Base-by-base conservation (phyloP, 2,113 vertebrate species). In the Cinclus cinclus region DNA sequence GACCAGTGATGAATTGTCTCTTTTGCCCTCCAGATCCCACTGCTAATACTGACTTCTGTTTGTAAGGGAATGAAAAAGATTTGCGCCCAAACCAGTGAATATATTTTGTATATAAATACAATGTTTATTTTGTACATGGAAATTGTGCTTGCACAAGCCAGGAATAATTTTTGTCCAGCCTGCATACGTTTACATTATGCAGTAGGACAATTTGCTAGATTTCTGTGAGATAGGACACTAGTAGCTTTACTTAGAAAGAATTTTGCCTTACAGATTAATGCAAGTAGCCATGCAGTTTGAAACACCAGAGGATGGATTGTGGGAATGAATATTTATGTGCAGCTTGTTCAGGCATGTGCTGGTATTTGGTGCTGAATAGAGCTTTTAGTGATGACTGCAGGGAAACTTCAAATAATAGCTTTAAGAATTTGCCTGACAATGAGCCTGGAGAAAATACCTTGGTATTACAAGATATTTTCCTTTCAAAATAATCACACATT, bases 401-500 rank as follows among this genome's bases (percentile, higher is more conserved):
- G 73, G 64, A 73, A 90, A 86, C 73, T 96, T 89, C 56, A 95
- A 87, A 83, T 47, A 86, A 60, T 31, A 94, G 55, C 75, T 94
- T 92, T 69, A 88, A 94, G 69, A 91, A 65, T 83, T 56, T 92
- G 47, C 50, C 44, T 93, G 65, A 93, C 83, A 93, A 92, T 52
- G 37, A 95, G n/a, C 33, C 41, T 84, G 52, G 28, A 97, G 71
- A 93, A 95, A 95, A 91, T 86, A 94, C 68, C 55, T 60, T 86
- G 53, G 37, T 59, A 88, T 95, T 96, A 84, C 12, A 84, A 67
- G 65, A 46, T 68, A 79, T 92, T 78, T 92, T 90, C 62, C 74
- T 92, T 95, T 95, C 89, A 87, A 90, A 96, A 90, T 87, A 87
- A 62, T 78, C 44, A 71, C 35, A 76, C 0, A 1, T 71, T 94